Percentiles rank a stretch among this genome's conserved stretches.
These are phyloP conservation scores for Ptychadena robeensis DNA, from an alignment of 2,797 vertebrate genomes.

Conservation along the genomic window DNA sequence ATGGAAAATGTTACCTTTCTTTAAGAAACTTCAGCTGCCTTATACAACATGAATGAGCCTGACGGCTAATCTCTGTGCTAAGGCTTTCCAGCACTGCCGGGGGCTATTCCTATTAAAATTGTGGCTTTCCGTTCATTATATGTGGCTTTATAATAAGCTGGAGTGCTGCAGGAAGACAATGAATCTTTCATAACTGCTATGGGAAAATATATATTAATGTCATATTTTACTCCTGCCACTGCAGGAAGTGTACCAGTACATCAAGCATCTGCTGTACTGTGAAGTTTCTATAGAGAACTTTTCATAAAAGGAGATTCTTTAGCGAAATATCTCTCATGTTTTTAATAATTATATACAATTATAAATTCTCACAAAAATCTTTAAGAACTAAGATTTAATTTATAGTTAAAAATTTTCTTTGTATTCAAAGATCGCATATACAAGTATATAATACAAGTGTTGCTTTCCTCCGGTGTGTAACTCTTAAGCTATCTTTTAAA, in stretches of 20 bases:
- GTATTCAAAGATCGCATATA: background rate
- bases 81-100: constrained; percentile 9
- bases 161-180: constrained; percentile 4
- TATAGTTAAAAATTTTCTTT: background rate
- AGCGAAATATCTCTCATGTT: background rate
- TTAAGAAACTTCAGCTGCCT: background rate
- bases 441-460: too few relatives aligned
- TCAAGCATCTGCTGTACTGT: background rate
- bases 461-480: too few relatives aligned
- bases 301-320: background rate
- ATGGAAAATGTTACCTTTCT: constrained; percentile 47
- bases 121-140: background rate
- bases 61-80: constrained; percentile 2
- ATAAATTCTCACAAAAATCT: background rate
- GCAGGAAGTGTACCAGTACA: background rate
- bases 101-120: background rate
- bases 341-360: background rate
- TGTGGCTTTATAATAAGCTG: constrained; percentile 10
- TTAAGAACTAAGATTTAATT: background rate
- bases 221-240: background rate
- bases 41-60: constrained; percentile 30
- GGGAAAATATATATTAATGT: constrained; percentile 19
- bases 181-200: constrained; percentile 23
- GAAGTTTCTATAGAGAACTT: background rate
- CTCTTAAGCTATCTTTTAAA: too few relatives aligned